Evolutionary conservation across 1,140 invertebrate genomes (phyloP).

Genomic region (Geopemphigus sp.): DNA sequence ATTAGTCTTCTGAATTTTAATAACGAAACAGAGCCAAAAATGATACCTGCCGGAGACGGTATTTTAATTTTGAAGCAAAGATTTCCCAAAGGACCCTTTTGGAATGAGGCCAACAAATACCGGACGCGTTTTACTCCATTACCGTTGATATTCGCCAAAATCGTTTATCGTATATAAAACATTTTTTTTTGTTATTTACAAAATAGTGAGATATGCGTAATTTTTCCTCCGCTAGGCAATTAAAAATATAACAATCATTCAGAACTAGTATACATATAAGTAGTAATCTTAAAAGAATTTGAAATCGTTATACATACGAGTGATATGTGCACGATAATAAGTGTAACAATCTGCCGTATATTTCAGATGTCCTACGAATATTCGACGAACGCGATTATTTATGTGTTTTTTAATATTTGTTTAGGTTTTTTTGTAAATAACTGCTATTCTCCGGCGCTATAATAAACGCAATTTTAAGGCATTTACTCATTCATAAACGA

Average conservation of each 20-base stretch:
- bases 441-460: no score
- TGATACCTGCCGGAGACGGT: constrained; percentile 17
- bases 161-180: constrained; percentile 20
- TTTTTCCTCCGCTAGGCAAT: background rate
- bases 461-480: no score
- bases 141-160: constrained; percentile 28
- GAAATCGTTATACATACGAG: no score
- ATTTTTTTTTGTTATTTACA: constrained; percentile 34
- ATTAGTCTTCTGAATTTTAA: background rate
- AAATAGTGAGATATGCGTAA: background rate
- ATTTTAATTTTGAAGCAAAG: background rate
- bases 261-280: background rate
- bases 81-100: constrained; percentile 20
- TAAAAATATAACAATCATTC: background rate
- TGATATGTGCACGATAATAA: no score
- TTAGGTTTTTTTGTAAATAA: no score
- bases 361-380: no score
- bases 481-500: no score
- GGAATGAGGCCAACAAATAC: constrained; percentile 14
- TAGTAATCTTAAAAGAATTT: no score
- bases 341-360: no score
- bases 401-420: no score
- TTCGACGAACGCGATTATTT: no score
- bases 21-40: constrained; percentile 4
- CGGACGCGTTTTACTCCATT: background rate